Percentiles rank a stretch among this genome's conserved stretches.
phyloP scores from a whole-genome alignment of 2,888 invertebrate species.

The Dinocampus coccinellae region DNA sequence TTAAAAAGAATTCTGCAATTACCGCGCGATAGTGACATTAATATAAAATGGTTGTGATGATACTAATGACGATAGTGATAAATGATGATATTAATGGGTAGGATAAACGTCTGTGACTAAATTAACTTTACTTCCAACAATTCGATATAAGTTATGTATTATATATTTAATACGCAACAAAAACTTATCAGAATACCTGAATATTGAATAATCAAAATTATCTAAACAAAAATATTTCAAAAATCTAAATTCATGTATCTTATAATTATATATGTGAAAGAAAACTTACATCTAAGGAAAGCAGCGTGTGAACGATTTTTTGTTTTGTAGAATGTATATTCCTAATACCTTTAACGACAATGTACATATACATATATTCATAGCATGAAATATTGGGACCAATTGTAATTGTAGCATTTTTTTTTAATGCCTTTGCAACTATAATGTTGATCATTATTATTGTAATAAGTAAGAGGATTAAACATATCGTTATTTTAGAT shows the following conservation, averaged over 20 bases:
- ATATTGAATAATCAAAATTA: no score
- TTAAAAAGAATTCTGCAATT: not conserved
- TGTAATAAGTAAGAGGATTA: not conserved
- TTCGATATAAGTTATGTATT: no score
- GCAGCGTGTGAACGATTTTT: not conserved
- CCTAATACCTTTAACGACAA: not conserved
- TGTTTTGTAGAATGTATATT: not conserved
- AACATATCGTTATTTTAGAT: not conserved
- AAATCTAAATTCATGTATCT: no score
- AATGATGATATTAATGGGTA: not conserved
- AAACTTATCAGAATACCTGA: no score
- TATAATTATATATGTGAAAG: not conserved
- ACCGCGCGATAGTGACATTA: constrained; percentile 13
- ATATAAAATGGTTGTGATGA: constrained; percentile 35
- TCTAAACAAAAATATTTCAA: not conserved
- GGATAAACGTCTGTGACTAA: no score
- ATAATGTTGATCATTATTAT: not conserved
- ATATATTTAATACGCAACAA: no score
- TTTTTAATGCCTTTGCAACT: not conserved
- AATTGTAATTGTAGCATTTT: not conserved
- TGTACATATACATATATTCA: not conserved
- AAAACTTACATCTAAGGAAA: not conserved
- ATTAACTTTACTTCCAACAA: no score
- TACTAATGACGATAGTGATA: constrained; percentile 21
- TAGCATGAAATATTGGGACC: not conserved